Evolutionary conservation across 2,113 vertebrate species (phyloP).

Genomic region (Morphnarchus princeps): DNA sequence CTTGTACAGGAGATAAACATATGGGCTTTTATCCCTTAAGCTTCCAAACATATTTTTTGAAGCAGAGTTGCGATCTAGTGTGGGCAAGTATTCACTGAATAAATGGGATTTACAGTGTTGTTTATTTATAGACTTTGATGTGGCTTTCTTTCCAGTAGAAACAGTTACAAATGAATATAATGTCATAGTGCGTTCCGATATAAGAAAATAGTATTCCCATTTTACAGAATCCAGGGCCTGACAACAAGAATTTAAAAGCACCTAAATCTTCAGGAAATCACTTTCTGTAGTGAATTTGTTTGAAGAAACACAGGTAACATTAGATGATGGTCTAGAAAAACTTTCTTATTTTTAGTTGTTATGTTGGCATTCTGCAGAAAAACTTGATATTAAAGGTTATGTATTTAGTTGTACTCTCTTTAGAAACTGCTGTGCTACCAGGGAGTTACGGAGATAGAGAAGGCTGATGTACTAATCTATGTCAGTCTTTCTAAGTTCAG

Average conservation of each 20-base stretch:
- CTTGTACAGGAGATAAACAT: slow-evolving; percentile 28
- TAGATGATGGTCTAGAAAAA: neutral
- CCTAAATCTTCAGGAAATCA: neutral
- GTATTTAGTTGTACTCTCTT: neutral
- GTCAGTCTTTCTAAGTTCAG: neutral
- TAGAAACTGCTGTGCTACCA: neutral
- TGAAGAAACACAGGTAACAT: neutral
- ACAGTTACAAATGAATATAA: neutral
- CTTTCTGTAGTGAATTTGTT: neutral
- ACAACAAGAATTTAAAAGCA: neutral
- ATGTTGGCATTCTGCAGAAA: neutral
- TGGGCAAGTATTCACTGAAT: slow-evolving; percentile 37
- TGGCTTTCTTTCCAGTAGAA: neutral
- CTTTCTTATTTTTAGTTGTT: neutral
- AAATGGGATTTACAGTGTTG: neutral
- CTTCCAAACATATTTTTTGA: slow-evolving; percentile 39
- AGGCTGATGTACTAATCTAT: neutral
- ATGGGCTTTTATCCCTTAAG: slow-evolving; percentile 32
- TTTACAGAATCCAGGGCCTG: neutral
- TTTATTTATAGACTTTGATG: slow-evolving; percentile 44
- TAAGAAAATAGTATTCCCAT: neutral
- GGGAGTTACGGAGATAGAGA: neutral
- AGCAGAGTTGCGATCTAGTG: slow-evolving; percentile 9
- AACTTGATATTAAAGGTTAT: neutral
- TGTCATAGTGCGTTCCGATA: neutral